These are phyloP conservation scores for Melanerpes aurifrons DNA, from an alignment of 2,113 vertebrate genomes.

Conservation along the genomic window DNA sequence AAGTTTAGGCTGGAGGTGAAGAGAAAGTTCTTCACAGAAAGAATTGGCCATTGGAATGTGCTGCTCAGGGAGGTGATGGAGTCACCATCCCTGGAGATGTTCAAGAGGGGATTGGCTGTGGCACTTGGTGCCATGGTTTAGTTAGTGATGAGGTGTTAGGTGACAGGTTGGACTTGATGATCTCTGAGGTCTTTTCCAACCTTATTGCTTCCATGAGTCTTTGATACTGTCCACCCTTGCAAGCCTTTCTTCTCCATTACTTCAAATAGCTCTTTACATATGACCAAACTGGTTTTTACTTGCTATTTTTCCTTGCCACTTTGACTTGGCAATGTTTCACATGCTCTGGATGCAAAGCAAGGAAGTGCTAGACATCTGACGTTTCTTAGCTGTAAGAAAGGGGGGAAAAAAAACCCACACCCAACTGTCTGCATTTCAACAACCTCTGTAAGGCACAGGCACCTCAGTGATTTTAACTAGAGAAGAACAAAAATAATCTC, in stretches of 20 bases:
- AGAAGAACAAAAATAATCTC: not conserved
- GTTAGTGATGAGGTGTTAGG: too few species aligned
- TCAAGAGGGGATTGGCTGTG: too few species aligned
- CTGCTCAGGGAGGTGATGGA: too few species aligned
- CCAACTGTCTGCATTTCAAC: not conserved
- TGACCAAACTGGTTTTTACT: not conserved
- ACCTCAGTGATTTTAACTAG: not conserved
- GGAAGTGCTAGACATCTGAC: not conserved
- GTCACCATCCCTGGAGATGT: too few species aligned
- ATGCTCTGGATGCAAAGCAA: not conserved
- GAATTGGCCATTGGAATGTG: too few species aligned
- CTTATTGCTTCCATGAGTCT: too few species aligned
- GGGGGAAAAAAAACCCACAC: too few species aligned
- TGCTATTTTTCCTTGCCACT: not conserved
- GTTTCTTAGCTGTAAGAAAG: not conserved
- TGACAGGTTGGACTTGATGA: too few species aligned
- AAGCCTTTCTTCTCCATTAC: not conserved
- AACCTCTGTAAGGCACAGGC: not conserved
- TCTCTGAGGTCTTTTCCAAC: too few species aligned
- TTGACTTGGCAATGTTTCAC: not conserved
- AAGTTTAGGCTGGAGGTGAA: too few species aligned
- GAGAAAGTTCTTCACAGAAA: too few species aligned
- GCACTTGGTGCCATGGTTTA: too few species aligned
- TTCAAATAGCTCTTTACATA: not conserved
- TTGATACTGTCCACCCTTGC: not conserved